Percentiles rank a stretch among this genome's conserved stretches.
Evolutionary conservation across 2,797 vertebrate species (phyloP).

Genomic region (Sarcophilus harrisii): DNA sequence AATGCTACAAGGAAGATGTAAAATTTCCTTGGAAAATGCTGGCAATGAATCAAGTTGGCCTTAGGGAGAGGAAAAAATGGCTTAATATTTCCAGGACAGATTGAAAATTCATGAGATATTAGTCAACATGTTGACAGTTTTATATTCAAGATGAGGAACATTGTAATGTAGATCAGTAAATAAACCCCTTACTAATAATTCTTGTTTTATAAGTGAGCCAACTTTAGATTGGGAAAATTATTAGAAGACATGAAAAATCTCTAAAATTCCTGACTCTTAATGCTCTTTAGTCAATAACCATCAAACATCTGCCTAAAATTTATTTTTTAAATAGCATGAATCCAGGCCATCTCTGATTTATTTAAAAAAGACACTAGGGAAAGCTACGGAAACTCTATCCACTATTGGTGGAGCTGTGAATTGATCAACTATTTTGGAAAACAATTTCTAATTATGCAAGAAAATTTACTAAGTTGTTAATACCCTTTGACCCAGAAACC

Average conservation of each 20-base stretch:
- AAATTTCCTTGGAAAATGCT: slow-evolving; percentile 60
- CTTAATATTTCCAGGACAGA: slow-evolving; percentile 54
- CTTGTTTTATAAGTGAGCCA: slow-evolving; percentile 33
- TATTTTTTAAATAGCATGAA: not conserved
- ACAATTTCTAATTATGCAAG: not conserved
- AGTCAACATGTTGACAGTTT: slow-evolving; percentile 25
- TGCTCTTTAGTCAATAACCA: slow-evolving; percentile 10
- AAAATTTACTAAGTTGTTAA: not conserved
- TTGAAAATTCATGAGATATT: slow-evolving; percentile 31
- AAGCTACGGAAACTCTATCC: not conserved
- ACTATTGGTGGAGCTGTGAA: not conserved
- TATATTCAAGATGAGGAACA: slow-evolving; percentile 53
- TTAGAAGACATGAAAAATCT: slow-evolving; percentile 12
- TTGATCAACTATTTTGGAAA: not conserved
- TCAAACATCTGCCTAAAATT: slow-evolving; percentile 39
- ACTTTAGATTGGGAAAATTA: slow-evolving; percentile 49
- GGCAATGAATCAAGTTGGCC: slow-evolving; percentile 14
- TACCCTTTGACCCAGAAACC: not conserved
- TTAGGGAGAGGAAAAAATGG: slow-evolving; percentile 30
- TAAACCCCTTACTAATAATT: slow-evolving; percentile 30
- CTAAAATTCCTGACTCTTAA: not conserved
- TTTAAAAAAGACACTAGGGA: not conserved
- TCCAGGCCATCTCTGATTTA: not conserved
- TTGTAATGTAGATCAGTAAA: slow-evolving; percentile 53
- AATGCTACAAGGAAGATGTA: slow-evolving; percentile 29